A percentile compares a stretch with the other conserved stretches of the same genome.
Conservation (phyloP, 2,888 invertebrate genomes). For the Xestoiulus laeticollis region DNA sequence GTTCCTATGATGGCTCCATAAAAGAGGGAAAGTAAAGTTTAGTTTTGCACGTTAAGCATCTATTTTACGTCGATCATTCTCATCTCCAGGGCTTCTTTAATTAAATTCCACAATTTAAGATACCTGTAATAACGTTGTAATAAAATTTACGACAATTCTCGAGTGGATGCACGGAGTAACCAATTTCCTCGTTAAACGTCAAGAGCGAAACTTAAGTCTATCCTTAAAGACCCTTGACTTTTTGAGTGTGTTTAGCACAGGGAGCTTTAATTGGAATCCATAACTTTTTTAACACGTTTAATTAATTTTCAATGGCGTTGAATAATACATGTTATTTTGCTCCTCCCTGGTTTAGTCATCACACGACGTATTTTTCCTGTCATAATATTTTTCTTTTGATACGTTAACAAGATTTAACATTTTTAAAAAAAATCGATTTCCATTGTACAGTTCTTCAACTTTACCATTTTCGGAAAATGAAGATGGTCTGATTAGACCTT, state of each 20-base stretch:
- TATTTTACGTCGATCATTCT: slow-evolving; percentile 14
- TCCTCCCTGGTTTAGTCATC: not conserved
- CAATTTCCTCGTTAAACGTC: slow-evolving; percentile 27
- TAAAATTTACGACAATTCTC: slow-evolving; percentile 34
- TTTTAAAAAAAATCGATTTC: not conserved
- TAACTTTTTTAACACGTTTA: not conserved
- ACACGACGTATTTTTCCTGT: not conserved
- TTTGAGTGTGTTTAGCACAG: not conserved
- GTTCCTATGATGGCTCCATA: not conserved
- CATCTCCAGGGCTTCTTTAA: slow-evolving; percentile 33
- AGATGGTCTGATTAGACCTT: slow-evolving; percentile 20
- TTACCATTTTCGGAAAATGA: slow-evolving; percentile 34
- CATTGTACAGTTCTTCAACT: not conserved
- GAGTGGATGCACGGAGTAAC: not conserved
- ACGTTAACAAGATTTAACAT: not conserved
- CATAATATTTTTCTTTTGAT: not conserved
- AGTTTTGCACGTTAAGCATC: slow-evolving; percentile 27
- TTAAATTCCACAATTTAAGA: slow-evolving; percentile 37
- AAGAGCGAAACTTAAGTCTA: not conserved
- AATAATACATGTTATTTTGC: not conserved
- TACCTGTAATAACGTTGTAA: slow-evolving; percentile 34
- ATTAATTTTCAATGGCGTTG: not conserved
- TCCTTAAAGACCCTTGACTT: slow-evolving; percentile 22
- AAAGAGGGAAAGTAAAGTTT: slow-evolving; percentile 21
- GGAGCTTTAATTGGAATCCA: slow-evolving; percentile 32